phyloP scores from a whole-genome alignment of 2,113 vertebrate genomes.

The Phylloscopus whistleri region DNA sequence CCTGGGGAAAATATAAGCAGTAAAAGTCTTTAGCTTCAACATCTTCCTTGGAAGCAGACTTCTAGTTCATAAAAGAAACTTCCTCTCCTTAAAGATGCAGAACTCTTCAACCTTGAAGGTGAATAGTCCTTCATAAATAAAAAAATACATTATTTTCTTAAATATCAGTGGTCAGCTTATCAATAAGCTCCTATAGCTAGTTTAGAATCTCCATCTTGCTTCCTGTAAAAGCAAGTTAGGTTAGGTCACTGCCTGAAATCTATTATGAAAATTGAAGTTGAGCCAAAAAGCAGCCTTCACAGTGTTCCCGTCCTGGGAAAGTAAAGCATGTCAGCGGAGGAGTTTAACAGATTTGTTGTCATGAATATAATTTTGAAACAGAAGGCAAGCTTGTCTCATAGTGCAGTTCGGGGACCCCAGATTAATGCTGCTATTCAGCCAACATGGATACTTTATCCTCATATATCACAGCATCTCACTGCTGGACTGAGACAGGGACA shows the following conservation, averaged over 20 bases:
- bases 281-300: constrained; percentile 52
- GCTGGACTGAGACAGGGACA: neutral
- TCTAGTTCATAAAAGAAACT: neutral
- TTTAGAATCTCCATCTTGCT: neutral
- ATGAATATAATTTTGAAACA: constrained; percentile 59
- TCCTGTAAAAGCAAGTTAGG: neutral
- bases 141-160: neutral
- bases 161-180: neutral
- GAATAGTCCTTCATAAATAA: neutral
- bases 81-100: neutral
- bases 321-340: constrained; percentile 60
- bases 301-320: constrained; percentile 56
- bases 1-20: neutral
- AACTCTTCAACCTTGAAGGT: neutral
- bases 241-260: constrained; percentile 14
- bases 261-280: neutral
- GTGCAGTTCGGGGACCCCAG: constrained; percentile 4
- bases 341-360: constrained; percentile 75
- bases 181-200: neutral
- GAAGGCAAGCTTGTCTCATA: constrained; percentile 69
- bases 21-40: neutral
- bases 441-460: constrained; percentile 6
- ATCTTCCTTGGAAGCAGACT: neutral
- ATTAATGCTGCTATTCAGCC: constrained; percentile 65
- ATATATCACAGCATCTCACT: neutral